Base-by-base conservation (phyloP, 2,113 vertebrate species). In the Syngnathus floridae region DNA sequence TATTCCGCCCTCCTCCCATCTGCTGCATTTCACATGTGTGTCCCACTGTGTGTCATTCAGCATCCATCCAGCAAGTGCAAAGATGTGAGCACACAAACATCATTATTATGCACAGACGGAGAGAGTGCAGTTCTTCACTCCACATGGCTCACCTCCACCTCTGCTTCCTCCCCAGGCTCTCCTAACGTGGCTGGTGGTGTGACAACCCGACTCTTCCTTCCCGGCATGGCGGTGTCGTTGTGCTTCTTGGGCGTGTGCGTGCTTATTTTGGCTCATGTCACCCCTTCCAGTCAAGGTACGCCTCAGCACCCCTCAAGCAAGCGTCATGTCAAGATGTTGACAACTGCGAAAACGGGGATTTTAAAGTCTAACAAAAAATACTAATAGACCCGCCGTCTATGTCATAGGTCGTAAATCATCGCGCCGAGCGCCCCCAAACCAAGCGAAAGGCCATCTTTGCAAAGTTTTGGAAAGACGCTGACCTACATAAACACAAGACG, bases 241-340 rank as follows among this genome's bases (percentile, higher is more conserved):
- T 90, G 90, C 88, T 80, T 90, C 67, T 79, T 87, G 71, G 86
- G 84, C 65, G 85, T 84, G 78, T 86, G 82, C 56, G 82, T 75
- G 64, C 64, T 88, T 73, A 73, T 75, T 48, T 76, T 90, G 71
- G 74, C 76, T 79, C 84, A 82, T 45, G 70, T 90, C 4, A 63
- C 73, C 59, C 90, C 89, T 21, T 87, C 89, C 38, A 54, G 79
- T 68, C 88, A 90, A 90, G 90, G 90, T 90, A 70, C 74, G 86
- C 63, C 12, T 65, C 49, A 54, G 40, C 6, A n/a, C 11, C 38
- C 21, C 45, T 4, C 16, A 16, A 48, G 14, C 45, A 19, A 48
- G 45, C 7, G 31, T 37, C 22, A 57, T 37, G 21, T 38, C 9
- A 3, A 48, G 56, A 13, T 69, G 46, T 60, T 61, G 68, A 56